Evolutionary conservation across 2,113 vertebrate genomes (phyloP).

Genomic region (Aphyosemion australe): DNA sequence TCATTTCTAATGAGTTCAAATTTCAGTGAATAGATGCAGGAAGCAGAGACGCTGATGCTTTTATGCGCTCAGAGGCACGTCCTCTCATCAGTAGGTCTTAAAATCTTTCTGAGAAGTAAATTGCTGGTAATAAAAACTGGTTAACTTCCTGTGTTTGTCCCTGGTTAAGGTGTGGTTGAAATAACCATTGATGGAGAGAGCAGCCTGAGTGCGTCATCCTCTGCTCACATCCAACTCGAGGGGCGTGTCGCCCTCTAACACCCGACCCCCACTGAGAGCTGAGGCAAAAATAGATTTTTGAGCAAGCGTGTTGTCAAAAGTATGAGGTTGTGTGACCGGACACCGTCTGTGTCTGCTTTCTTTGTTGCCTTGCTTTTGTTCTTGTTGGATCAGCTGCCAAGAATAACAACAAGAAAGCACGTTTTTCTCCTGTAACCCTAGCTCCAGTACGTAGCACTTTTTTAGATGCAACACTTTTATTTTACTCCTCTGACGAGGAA

Average conservation of each 20-base stretch:
- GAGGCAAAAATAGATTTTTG: constrained; percentile 36
- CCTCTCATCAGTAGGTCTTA: not conserved
- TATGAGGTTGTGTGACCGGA: not conserved
- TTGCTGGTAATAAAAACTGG: no score
- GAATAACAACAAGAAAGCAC: not conserved
- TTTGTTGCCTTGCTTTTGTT: not conserved
- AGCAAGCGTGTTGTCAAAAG: constrained; percentile 9
- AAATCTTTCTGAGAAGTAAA: no score
- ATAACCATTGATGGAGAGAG: not conserved
- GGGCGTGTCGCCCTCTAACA: constrained; percentile 4
- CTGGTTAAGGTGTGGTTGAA: not conserved
- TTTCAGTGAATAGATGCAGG: not conserved
- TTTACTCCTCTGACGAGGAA: constrained; percentile 1
- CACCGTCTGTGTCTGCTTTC: not conserved
- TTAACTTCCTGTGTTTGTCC: not conserved
- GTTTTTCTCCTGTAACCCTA: not conserved
- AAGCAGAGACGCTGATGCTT: not conserved
- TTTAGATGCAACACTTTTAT: constrained; percentile 9
- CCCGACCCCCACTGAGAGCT: constrained; percentile 9
- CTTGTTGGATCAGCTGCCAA: not conserved
- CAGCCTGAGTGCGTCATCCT: not conserved
- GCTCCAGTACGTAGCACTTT: not conserved
- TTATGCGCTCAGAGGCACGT: not conserved
- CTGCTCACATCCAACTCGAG: not conserved
- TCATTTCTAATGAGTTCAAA: not conserved